A percentile compares a stretch with the other conserved stretches of the same genome.
These are phyloP conservation scores for Sciaenops ocellatus DNA, from an alignment of 2,797 vertebrate genomes.

Conservation along the genomic window DNA sequence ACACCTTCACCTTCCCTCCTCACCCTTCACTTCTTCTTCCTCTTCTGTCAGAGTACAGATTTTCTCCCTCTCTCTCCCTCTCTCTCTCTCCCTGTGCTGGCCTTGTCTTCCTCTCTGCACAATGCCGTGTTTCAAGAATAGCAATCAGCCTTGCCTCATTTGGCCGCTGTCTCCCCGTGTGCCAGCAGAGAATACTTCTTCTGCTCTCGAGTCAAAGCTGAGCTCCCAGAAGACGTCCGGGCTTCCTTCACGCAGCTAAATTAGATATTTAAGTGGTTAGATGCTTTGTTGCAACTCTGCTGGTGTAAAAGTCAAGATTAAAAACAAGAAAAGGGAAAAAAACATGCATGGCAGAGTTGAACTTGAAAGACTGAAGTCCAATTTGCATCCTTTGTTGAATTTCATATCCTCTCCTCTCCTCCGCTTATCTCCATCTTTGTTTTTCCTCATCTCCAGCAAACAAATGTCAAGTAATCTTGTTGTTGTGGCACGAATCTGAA, in stretches of 20 bases:
- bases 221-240: conserved; percentile 24
- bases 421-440: neutral
- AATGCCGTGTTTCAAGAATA: conserved; percentile 59
- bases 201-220: conserved; percentile 45
- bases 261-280: conserved; percentile 41
- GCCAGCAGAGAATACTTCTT: conserved; percentile 31
- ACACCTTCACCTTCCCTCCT: conserved; percentile 3
- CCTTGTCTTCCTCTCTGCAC: conserved; percentile 63
- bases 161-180: conserved; percentile 53
- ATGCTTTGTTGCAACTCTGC: conserved; percentile 43
- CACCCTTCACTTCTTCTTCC: conserved; percentile 38
- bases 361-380: conserved; percentile 41
- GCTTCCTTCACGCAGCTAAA: conserved; percentile 28
- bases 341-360: conserved; percentile 3
- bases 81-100: conserved; percentile 4
- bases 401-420: conserved; percentile 28
- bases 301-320: conserved; percentile 28
- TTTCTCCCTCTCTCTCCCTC: conserved; percentile 22
- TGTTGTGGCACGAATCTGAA: conserved; percentile 42
- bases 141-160: conserved; percentile 70
- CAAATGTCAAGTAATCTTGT: conserved; percentile 56
- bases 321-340: conserved; percentile 6
- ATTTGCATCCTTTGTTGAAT: conserved; percentile 35
- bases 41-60: conserved; percentile 67
- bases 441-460: conserved; percentile 24